A percentile compares a stretch with the other conserved stretches of the same genome.
Evolutionary conservation across 2,888 invertebrate genomes (phyloP).

Genomic region (Dermolepida albohirtum): DNA sequence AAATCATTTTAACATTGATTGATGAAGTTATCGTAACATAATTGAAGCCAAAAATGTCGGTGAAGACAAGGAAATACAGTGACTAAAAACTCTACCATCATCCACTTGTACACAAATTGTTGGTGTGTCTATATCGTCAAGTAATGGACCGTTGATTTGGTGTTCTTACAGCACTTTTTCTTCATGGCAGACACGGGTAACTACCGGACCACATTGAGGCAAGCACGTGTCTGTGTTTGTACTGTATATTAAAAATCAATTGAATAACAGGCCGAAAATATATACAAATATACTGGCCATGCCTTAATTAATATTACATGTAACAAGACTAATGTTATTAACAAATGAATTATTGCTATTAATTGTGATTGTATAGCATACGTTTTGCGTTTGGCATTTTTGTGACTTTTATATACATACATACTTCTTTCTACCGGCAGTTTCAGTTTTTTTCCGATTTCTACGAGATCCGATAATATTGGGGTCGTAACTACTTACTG

Average conservation of each 20-base stretch:
- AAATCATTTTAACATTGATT: too few species aligned
- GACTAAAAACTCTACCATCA: not conserved
- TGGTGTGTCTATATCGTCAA: constrained; percentile 34
- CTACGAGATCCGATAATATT: too few species aligned
- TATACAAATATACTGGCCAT: constrained; percentile 42
- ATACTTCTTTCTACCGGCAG: too few species aligned
- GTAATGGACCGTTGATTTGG: constrained; percentile 42
- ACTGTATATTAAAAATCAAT: constrained; percentile 35
- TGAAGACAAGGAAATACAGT: not conserved
- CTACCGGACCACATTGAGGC: constrained; percentile 83
- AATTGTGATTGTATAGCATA: constrained; percentile 4
- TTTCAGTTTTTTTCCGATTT: too few species aligned
- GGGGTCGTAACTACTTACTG: too few species aligned
- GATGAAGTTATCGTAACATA: not conserved
- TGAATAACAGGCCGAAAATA: constrained; percentile 40
- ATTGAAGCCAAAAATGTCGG: constrained; percentile 28
- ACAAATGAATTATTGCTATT: constrained; percentile 10
- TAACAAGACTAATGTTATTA: constrained; percentile 38
- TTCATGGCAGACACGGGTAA: constrained; percentile 76
- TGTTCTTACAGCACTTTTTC: constrained; percentile 82
- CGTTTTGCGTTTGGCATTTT: constrained; percentile 8
- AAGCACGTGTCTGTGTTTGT: constrained; percentile 66
- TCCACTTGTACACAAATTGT: constrained; percentile 35
- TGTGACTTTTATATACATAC: not conserved
- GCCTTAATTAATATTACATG: constrained; percentile 26